These are phyloP conservation scores for Dallia pectoralis DNA, from an alignment of 2,797 vertebrate species.

Conservation along the genomic window DNA sequence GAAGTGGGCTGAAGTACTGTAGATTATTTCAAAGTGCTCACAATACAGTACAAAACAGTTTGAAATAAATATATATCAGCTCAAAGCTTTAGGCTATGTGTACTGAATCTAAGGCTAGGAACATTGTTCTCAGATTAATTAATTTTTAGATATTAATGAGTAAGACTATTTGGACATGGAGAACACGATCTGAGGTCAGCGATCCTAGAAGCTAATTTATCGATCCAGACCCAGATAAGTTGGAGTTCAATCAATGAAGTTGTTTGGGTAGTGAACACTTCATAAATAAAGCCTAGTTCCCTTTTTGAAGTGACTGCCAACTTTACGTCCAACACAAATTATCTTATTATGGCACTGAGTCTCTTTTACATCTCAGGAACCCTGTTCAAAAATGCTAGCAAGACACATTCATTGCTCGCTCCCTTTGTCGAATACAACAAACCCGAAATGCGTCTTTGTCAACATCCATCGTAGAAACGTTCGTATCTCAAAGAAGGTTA, in stretches of 20 bases:
- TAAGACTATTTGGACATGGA: not conserved
- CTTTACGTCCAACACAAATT: not conserved
- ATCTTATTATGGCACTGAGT: not conserved
- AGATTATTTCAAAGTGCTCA: not conserved
- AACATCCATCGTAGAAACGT: conserved; percentile 1
- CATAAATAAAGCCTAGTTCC: conserved; percentile 24
- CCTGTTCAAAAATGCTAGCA: conserved; percentile 30
- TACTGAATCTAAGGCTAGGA: not conserved
- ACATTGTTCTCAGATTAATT: not conserved
- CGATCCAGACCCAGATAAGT: not conserved
- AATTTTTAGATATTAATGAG: not conserved
- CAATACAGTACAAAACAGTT: not conserved
- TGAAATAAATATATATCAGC: conserved; percentile 30
- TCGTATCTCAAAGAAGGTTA: conserved; percentile 30
- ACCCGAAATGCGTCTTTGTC: not conserved
- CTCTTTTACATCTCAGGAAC: not conserved
- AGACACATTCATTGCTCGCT: not conserved
- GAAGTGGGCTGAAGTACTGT: conserved; percentile 18
- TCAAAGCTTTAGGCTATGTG: conserved; percentile 6
- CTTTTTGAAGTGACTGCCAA: conserved; percentile 32
- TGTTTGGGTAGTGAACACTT: not conserved
- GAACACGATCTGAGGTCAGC: not conserved
- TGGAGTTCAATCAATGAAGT: not conserved
- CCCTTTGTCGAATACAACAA: conserved; percentile 30
- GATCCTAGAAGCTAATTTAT: not conserved